These are phyloP conservation scores for Amazona finschi DNA, from an alignment of 2,797 vertebrate species.

Conservation along the genomic window DNA sequence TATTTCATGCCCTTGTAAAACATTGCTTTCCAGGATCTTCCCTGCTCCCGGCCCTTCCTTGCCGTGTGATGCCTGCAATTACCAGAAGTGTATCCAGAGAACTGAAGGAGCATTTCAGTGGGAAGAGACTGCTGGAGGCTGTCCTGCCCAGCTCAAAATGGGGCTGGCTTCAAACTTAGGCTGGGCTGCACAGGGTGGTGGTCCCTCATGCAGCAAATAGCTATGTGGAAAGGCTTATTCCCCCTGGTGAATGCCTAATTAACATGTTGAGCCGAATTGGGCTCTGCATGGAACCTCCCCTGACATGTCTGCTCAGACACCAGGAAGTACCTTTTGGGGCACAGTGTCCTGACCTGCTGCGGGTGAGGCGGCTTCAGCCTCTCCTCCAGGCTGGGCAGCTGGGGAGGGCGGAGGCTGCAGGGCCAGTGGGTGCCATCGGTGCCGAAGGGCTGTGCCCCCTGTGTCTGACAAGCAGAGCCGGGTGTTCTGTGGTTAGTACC, in stretches of 20 bases:
- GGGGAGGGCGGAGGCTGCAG: background rate
- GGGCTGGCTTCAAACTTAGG: background rate
- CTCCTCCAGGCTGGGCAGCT: background rate
- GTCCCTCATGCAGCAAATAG: background rate
- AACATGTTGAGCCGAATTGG: background rate
- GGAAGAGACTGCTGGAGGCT: background rate
- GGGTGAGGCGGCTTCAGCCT: background rate
- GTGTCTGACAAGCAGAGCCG: fast-evolving
- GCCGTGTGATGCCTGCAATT: fast-evolving
- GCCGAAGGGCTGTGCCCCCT: fast-evolving
- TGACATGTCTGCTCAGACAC: fast-evolving
- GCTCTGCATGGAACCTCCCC: background rate
- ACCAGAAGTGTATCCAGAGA: background rate
- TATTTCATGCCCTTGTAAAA: background rate
- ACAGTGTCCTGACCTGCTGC: fast-evolving
- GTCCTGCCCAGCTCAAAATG: background rate
- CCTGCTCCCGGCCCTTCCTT: background rate
- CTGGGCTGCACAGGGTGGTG: background rate
- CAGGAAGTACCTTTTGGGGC: background rate
- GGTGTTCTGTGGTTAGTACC: background rate
- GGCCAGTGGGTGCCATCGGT: background rate
- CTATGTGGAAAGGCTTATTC: background rate
- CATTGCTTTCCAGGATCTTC: background rate
- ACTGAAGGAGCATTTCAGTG: fast-evolving
- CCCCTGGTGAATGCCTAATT: background rate